Conservation (phyloP, 2,888 invertebrate genomes). For the Yponomeuta sedellus region DNA sequence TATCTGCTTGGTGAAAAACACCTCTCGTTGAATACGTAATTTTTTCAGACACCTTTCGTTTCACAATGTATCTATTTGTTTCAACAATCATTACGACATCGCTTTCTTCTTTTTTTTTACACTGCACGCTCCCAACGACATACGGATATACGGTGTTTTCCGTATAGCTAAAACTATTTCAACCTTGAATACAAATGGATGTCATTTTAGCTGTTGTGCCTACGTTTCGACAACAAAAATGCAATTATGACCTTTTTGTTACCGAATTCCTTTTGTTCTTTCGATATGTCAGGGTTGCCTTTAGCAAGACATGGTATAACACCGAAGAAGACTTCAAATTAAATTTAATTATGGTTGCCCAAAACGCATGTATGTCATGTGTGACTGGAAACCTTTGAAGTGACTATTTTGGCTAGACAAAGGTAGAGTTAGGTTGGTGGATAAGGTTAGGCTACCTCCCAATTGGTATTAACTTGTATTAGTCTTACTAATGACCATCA, state of each 20-base stretch:
- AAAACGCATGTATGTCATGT: background rate
- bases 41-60: conserved; percentile 15
- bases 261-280: conserved; percentile 7
- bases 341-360: background rate
- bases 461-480: no score
- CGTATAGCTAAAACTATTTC: conserved; percentile 7
- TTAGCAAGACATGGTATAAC: background rate
- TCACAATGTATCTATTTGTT: conserved; percentile 10
- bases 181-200: conserved; percentile 21
- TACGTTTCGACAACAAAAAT: conserved; percentile 12
- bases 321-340: background rate
- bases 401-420: background rate
- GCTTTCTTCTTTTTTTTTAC: background rate
- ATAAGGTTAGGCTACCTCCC: no score
- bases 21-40: conserved; percentile 25
- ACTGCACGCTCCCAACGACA: background rate
- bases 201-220: conserved; percentile 18
- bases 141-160: background rate
- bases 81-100: background rate
- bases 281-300: background rate
- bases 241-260: conserved; percentile 13
- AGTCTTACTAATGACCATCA: no score
- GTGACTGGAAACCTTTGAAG: background rate
- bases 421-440: background rate
- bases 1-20: conserved; percentile 22